Evolutionary conservation across 2,797 vertebrate species (phyloP).

Genomic region (Chelon auratus): DNA sequence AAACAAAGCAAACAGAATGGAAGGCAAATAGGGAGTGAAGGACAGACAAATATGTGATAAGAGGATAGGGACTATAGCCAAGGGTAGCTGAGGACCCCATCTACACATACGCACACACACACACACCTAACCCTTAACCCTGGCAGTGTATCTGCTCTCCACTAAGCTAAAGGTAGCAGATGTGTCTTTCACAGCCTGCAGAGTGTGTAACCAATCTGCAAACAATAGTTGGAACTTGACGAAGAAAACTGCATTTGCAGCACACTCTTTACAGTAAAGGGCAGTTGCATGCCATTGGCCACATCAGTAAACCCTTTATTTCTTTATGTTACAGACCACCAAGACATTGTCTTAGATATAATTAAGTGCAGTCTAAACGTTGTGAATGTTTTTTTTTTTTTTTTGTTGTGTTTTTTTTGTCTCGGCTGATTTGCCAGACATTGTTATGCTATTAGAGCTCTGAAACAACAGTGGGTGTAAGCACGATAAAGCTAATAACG

Average conservation of each 20-base stretch:
- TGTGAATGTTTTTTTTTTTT: slow-evolving; percentile 20
- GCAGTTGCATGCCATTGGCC: slow-evolving; percentile 51
- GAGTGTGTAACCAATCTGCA: slow-evolving; percentile 83
- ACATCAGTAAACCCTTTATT: slow-evolving; percentile 49
- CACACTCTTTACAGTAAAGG: slow-evolving; percentile 70
- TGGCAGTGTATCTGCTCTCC: slow-evolving; percentile 66
- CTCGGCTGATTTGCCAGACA: slow-evolving; percentile 36
- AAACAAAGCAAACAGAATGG: slow-evolving; percentile 87
- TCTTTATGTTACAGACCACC: slow-evolving; percentile 25
- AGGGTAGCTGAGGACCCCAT: slow-evolving; percentile 64
- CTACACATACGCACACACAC: slow-evolving; percentile 38
- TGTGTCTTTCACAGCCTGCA: slow-evolving; percentile 86
- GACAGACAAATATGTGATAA: slow-evolving; percentile 93
- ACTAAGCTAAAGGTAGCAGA: slow-evolving; percentile 78
- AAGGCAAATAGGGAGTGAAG: slow-evolving; percentile 90
- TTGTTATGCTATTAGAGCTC: slow-evolving; percentile 59
- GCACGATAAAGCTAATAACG: slow-evolving; percentile 71
- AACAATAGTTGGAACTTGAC: slow-evolving; percentile 87
- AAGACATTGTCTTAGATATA: not conserved
- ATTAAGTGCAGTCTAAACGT: slow-evolving; percentile 1
- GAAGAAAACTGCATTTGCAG: slow-evolving; percentile 85
- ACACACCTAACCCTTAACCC: slow-evolving; percentile 45
- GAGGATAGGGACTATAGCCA: slow-evolving; percentile 80
- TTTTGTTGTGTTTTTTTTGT: not conserved
- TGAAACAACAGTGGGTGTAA: slow-evolving; percentile 75